Base-by-base conservation (phyloP, 2,797 vertebrate genomes). In the Danio aesculapii region DNA sequence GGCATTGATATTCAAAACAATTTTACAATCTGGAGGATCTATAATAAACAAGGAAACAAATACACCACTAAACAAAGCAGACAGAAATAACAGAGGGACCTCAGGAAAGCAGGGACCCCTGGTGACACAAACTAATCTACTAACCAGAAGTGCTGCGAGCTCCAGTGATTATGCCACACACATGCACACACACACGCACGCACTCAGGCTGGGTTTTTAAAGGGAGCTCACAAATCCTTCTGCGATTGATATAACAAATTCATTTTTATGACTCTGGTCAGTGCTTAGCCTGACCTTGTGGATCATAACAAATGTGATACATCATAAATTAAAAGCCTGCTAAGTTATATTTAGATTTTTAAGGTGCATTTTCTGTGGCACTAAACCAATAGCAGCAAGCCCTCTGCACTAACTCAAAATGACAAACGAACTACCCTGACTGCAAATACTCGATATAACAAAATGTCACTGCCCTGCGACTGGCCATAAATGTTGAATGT, bases 1-100 rank as follows among this genome's bases (percentile, higher is more conserved):
- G 61, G 9, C 75, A 89, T 90, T 92, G 77, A 91, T 91, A 92
- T 92, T 92, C 87, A 87, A 87, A 88, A 79, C 81, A 85, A 81
- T 72, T 82, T 87, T 68, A 47, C 83, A 79, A 79, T 72, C 81
- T 81, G 79, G 76, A 88, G 85, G 87, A 81, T 76, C 70, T 64
- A 69, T 81, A 84, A 82, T 66, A 78, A 81, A 86, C 83, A 83
- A 87, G 87, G 85, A 85, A 87, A 62, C 81, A 84, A 81, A 77
- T 74, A 80, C 85, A 88, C 84, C 88, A 87, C 89, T 82, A 87
- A 79, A 89, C 81, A 86, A 87, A 90, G 75, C 83, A 87, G 87
- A 89, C 84, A 86, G 86, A 88, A 88, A 86, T 70, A 75, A 82
- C 78, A 87, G 88, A 77, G 81, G 78, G 72, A 66, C 63, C 77